Evolutionary conservation across 2,888 invertebrate genomes (phyloP).

Genomic region (Cepaea hortensis): DNA sequence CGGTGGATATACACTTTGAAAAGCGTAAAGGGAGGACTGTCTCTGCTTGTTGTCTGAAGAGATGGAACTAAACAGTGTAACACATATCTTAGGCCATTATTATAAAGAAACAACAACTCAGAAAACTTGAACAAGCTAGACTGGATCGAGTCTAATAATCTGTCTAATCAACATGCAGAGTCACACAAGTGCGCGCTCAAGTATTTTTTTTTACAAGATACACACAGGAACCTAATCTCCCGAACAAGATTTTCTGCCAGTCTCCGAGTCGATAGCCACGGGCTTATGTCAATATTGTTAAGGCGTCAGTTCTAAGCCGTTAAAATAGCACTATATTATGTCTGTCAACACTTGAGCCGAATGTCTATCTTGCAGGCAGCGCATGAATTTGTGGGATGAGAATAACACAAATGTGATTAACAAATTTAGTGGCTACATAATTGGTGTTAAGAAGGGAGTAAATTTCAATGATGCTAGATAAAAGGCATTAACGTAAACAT

Average conservation of each 20-base stretch:
- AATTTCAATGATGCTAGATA: neutral
- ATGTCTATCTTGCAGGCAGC: constrained; percentile 7
- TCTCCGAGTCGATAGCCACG: constrained; percentile 23
- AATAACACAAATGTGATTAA: neutral
- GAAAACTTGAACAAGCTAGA: no score
- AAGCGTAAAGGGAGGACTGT: no score
- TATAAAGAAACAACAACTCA: no score
- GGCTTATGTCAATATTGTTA: constrained; percentile 23
- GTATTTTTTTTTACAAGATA: constrained; percentile 29
- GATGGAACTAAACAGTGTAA: no score
- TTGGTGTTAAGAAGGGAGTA: neutral
- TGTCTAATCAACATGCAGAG: neutral
- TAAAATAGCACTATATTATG: constrained; percentile 26
- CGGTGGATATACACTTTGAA: no score
- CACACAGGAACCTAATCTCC: constrained; percentile 29
- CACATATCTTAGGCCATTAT: no score
- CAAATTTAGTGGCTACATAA: neutral
- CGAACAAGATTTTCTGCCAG: constrained; percentile 22
- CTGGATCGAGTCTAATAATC: neutral
- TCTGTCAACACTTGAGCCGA: constrained; percentile 12
- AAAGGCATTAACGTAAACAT: no score
- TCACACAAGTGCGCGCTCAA: neutral
- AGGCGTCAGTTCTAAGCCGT: constrained; percentile 20
- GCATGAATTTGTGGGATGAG: neutral
- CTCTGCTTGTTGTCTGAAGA: no score